Evolutionary conservation across 2,797 vertebrate genomes (phyloP).

Genomic region (Rhinatrema bivittatum): DNA sequence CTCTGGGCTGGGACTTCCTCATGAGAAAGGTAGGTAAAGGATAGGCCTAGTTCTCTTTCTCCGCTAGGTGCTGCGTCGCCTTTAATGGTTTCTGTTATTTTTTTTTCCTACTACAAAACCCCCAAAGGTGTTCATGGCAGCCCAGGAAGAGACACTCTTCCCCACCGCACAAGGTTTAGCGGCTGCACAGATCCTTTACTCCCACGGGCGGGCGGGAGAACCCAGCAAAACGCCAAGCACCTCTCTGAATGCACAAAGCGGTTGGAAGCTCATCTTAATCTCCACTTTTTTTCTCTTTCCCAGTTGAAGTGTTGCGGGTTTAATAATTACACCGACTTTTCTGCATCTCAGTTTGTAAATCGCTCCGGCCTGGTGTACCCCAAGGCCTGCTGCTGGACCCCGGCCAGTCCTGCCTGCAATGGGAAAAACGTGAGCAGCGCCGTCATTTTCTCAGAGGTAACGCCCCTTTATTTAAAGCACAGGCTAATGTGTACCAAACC

Average conservation of each 20-base stretch:
- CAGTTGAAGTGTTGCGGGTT: conserved; percentile 66
- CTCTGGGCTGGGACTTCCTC: not conserved
- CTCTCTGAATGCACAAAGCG: no score
- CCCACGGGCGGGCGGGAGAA: no score
- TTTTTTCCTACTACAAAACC: not conserved
- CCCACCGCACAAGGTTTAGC: no score
- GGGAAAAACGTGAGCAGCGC: fast-evolving
- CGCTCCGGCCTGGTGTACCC: conserved; percentile 14
- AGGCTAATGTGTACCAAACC: no score
- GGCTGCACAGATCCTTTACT: no score
- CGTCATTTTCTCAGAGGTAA: not conserved
- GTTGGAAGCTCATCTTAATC: no score
- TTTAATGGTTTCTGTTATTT: no score
- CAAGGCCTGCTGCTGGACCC: conserved; percentile 36
- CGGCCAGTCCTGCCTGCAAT: fast-evolving
- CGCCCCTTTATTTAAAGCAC: no score
- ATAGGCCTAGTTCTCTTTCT: not conserved
- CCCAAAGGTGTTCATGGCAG: no score
- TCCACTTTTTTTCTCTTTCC: conserved; percentile 9
- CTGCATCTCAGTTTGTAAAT: conserved; percentile 38
- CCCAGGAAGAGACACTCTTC: no score
- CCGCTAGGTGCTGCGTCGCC: no score
- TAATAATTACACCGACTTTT: conserved; percentile 57
- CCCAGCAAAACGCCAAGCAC: no score
- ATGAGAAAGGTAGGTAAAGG: not conserved